Conservation (phyloP, 2,113 vertebrate genomes). For the Bos taurus region DNA sequence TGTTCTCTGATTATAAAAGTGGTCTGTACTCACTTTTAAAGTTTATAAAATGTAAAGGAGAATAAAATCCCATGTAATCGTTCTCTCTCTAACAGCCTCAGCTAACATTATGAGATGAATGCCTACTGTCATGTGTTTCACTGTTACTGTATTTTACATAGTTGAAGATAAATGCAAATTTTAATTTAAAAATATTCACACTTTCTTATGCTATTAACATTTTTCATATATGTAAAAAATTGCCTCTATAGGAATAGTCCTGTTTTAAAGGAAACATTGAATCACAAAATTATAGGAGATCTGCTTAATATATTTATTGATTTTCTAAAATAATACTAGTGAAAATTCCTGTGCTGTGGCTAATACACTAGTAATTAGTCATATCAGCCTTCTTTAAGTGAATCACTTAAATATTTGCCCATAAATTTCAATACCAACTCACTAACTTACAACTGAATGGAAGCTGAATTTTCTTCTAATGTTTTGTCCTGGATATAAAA, state of each 20-base stretch:
- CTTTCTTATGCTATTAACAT: background rate
- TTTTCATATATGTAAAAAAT: background rate
- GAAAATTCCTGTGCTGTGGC: background rate
- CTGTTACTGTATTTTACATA: background rate
- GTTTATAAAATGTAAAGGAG: constrained; percentile 15
- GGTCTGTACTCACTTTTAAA: background rate
- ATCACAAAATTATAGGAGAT: background rate
- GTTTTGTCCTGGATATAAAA: background rate
- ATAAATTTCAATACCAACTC: background rate
- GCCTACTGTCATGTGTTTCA: background rate
- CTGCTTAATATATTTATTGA: background rate
- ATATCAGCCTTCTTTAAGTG: background rate
- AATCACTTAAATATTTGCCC: background rate
- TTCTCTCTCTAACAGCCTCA: background rate
- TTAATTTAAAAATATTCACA: background rate
- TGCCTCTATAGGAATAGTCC: background rate
- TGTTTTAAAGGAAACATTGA: background rate
- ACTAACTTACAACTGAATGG: background rate
- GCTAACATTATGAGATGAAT: background rate
- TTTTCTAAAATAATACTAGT: background rate
- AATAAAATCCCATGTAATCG: background rate
- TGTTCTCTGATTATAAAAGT: constrained; percentile 6
- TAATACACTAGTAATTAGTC: background rate
- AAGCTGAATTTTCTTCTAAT: background rate
- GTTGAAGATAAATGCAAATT: background rate